Conservation (phyloP, 2,797 vertebrate species). For the Austrolebias charrua region DNA sequence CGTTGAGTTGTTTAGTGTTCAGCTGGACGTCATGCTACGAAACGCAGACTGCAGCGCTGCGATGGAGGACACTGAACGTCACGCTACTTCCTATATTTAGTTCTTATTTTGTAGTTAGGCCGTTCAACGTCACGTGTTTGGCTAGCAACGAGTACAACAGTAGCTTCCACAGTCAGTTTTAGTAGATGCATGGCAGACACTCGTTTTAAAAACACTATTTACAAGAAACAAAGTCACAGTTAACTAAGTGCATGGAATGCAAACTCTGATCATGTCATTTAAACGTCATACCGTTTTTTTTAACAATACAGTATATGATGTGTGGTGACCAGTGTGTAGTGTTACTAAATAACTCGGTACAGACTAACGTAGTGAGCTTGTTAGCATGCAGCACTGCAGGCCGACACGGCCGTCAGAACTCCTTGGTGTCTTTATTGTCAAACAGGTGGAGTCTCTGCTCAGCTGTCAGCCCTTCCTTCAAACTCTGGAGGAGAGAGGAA, state of each 20-base stretch:
- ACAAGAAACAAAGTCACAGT: conserved; percentile 84
- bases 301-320: conserved; percentile 73
- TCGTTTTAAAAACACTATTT: conserved; percentile 84
- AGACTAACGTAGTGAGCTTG: conserved; percentile 78
- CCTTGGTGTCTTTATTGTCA: conserved; percentile 84
- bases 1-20: conserved; percentile 46
- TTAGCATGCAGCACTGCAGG: conserved; percentile 76
- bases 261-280: conserved; percentile 80
- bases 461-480: conserved; percentile 84
- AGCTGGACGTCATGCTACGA: conserved; percentile 42
- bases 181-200: conserved; percentile 76
- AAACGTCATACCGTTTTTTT: conserved; percentile 79
- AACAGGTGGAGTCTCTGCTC: conserved; percentile 86
- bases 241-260: conserved; percentile 85
- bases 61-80: not conserved
- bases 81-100: conserved; percentile 61
- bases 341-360: conserved; percentile 76
- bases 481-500: conserved; percentile 65
- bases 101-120: conserved; percentile 52
- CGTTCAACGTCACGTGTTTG: conserved; percentile 65
- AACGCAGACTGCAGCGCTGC: no score
- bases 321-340: conserved; percentile 82
- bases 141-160: conserved; percentile 83
- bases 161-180: conserved; percentile 85
- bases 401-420: conserved; percentile 77